phyloP scores from a whole-genome alignment of 1,140 invertebrate genomes.

The Drosophila elegans region DNA sequence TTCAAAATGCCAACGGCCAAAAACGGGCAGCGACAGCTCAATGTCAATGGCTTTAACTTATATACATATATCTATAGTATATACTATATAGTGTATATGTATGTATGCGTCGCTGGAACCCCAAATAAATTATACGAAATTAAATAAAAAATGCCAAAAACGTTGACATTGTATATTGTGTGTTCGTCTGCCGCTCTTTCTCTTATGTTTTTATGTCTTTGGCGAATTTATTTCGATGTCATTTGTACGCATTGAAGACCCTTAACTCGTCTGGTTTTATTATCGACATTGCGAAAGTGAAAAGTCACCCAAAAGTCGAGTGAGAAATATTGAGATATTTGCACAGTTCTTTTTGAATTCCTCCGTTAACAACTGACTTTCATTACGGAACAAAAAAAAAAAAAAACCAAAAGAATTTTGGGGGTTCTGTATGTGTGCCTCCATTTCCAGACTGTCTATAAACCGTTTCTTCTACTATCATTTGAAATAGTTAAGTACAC shows the following conservation, averaged over 20 bases:
- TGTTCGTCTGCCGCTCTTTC: constrained; percentile 3
- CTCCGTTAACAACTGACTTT: constrained; percentile 29
- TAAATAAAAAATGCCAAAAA: constrained; percentile 54
- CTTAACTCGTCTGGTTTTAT: constrained; percentile 16
- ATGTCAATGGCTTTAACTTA: constrained; percentile 70
- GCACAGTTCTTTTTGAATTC: constrained; percentile 17
- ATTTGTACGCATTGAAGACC: constrained; percentile 29
- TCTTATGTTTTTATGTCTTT: not conserved
- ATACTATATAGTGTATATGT: not conserved
- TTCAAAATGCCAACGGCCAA: constrained; percentile 73
- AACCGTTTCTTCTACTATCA: constrained; percentile 43
- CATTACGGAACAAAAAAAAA: constrained; percentile 11
- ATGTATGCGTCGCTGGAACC: not conserved
- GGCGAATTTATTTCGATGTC: constrained; percentile 26
- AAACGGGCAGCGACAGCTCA: constrained; percentile 72
- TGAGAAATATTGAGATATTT: not conserved
- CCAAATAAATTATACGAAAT: constrained; percentile 51
- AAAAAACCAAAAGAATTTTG: constrained; percentile 4
- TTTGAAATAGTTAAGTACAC: constrained; percentile 5
- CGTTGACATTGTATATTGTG: constrained; percentile 43
- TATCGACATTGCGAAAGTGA: constrained; percentile 39
- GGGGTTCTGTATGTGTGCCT: constrained; percentile 19
- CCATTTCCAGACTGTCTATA: constrained; percentile 24
- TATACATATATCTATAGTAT: constrained; percentile 9
- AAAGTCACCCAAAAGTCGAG: constrained; percentile 16